Percentiles rank a stretch among this genome's conserved stretches.
phyloP scores from a whole-genome alignment of 2,113 vertebrate species.

The Daboia siamensis region DNA sequence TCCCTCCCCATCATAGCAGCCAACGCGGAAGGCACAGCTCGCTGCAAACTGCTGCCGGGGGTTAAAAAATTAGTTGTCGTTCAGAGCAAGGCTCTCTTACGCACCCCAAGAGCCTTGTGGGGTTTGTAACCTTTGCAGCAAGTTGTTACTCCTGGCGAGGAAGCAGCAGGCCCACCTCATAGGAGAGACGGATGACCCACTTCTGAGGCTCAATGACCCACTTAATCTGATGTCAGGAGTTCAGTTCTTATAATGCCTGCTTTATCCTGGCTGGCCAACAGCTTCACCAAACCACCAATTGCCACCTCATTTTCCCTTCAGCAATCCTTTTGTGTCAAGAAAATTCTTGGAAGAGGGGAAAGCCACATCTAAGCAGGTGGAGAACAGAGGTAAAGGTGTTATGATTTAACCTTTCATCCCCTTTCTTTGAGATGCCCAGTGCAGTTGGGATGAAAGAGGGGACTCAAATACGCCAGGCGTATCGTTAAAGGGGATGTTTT shows the following conservation, averaged over 20 bases:
- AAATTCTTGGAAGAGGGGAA: neutral
- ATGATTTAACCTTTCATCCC: neutral
- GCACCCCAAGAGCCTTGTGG: accelerated
- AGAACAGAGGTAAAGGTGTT: neutral
- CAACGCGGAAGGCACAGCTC: neutral
- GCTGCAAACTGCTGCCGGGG: neutral
- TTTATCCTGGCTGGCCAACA: neutral
- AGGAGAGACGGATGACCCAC: constrained; percentile 59
- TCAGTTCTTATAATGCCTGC: constrained; percentile 38
- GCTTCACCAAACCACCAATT: neutral
- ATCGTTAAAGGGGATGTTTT: neutral
- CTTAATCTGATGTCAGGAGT: constrained; percentile 46
- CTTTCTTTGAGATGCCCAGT: neutral
- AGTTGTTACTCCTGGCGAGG: neutral
- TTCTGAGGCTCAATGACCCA: constrained; percentile 56
- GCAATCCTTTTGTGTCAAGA: neutral
- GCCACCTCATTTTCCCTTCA: neutral
- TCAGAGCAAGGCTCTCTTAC: neutral
- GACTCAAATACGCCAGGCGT: neutral
- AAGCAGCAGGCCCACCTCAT: constrained; percentile 18
- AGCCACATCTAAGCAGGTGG: neutral
- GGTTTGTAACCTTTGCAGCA: neutral
- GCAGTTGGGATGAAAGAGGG: neutral
- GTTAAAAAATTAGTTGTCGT: neutral
- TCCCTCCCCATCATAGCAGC: neutral